These are phyloP conservation scores for Eupithecia dodoneata DNA, from an alignment of 2,888 invertebrate genomes.

Conservation along the genomic window DNA sequence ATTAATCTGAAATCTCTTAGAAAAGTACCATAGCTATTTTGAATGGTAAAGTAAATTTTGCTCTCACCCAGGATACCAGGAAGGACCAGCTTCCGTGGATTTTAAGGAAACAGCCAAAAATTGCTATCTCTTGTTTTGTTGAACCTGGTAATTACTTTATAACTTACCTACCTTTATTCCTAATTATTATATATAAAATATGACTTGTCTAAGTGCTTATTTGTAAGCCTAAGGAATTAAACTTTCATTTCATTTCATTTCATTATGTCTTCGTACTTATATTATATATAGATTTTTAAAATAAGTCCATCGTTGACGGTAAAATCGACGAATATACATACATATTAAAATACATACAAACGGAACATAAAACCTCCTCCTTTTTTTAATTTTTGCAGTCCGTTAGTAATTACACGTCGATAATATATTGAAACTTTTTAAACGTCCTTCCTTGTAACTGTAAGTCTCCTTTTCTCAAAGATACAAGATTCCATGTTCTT, in stretches of 20 bases:
- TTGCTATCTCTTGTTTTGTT: neutral
- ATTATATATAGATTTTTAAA: too few species aligned
- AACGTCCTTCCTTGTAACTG: neutral
- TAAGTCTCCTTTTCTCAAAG: neutral
- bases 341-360: too few species aligned
- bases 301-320: too few species aligned
- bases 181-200: too few species aligned
- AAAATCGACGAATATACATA: too few species aligned
- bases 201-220: too few species aligned
- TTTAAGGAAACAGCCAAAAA: neutral
- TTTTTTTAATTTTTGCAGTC: too few species aligned
- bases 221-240: too few species aligned
- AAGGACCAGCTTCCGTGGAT: neutral
- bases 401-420: neutral
- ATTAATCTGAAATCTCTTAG: neutral
- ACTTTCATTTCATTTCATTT: too few species aligned
- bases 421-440: neutral
- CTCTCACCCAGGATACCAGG: neutral
- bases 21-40: too few species aligned
- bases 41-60: neutral
- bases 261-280: too few species aligned
- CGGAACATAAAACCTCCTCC: too few species aligned
- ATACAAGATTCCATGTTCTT: slow-evolving; percentile 17
- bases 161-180: neutral
- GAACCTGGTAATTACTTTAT: neutral